phyloP scores from a whole-genome alignment of 2,888 invertebrate species.

The Dasysyrphus tricinctus region DNA sequence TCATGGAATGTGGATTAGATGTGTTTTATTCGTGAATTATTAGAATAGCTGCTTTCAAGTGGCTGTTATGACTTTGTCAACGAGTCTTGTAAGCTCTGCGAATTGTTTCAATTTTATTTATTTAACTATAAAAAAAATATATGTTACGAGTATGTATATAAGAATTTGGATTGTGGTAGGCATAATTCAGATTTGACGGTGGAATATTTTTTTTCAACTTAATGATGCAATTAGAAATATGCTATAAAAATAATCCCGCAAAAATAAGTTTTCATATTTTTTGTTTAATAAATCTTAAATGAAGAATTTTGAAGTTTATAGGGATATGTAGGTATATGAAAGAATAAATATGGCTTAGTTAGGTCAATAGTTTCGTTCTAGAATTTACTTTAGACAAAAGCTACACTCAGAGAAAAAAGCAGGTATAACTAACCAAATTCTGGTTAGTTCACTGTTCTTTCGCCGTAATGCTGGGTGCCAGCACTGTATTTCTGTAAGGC shows the following conservation, averaged over 20 bases:
- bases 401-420: too few species aligned
- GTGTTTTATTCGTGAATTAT: constrained; percentile 71
- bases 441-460: too few species aligned
- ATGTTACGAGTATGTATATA: too few species aligned
- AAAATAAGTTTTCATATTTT: neutral
- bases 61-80: constrained; percentile 69
- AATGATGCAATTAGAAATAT: constrained; percentile 38
- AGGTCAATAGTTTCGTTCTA: neutral
- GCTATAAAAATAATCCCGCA: constrained; percentile 21
- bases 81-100: constrained; percentile 42
- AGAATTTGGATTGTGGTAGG: constrained; percentile 55
- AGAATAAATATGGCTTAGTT: neutral
- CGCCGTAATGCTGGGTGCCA: too few species aligned
- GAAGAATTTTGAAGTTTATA: neutral
- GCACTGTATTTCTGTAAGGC: too few species aligned
- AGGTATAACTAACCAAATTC: too few species aligned
- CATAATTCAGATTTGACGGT: constrained; percentile 21
- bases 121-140: constrained; percentile 37
- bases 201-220: constrained; percentile 1
- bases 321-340: neutral
- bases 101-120: constrained; percentile 51
- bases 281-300: constrained; percentile 5
- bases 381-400: too few species aligned
- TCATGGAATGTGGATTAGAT: constrained; percentile 72
- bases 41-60: constrained; percentile 67